Evolutionary conservation across 2,113 vertebrate genomes (phyloP), one percentile per base, ranked within the genome.

Genomic region (Girardinichthys multiradiatus): DNA sequence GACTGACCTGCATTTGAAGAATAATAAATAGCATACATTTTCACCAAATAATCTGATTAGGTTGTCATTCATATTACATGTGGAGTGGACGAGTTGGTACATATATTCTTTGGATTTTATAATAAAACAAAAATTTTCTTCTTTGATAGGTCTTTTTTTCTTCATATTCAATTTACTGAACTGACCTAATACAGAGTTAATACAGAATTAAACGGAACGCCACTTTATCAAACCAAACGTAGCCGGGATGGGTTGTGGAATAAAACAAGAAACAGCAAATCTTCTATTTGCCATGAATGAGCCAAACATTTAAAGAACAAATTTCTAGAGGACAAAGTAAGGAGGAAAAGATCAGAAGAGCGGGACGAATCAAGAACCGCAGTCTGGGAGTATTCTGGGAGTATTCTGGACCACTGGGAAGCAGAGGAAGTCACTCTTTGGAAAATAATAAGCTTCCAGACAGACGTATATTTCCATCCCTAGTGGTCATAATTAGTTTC

Each of bases 1-100:
- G 29, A 10, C 10, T 39, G 6, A 39, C 62, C 69, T 30, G 27
- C 11, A 24, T 62, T 39, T 26, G 29, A 42, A 68, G 28, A 74
- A 27, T 58, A 48, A 74, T 79, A 58, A 63, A 63, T 35, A 13
- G 69, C 39, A 76, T 24, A 84, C 84, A 86, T 66, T 63, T 84
- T 67, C 29, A 79, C 71, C 64, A 33, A 4, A 63, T n/a, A 63
- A 63, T 37, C 28, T 2, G 1, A 29, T 51, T 4, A 29, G 17
- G 17, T 17, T 30, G 10, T 51, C 24, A 24, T 51, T 51, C 21
- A 51, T 19, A 51, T 21, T 66, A 4, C 1, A 30, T 29, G 28
- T 11, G 24, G 10, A 67, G 12, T 11, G 48, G 28, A 31, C 0
- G 17, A 29, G 17, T 62, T 61, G n/a, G 57, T 51, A 54, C 57